Evolutionary conservation across 2,797 vertebrate genomes (phyloP), one percentile per base, ranked within the genome.

Genomic region (Odontamblyopus rebecca): DNA sequence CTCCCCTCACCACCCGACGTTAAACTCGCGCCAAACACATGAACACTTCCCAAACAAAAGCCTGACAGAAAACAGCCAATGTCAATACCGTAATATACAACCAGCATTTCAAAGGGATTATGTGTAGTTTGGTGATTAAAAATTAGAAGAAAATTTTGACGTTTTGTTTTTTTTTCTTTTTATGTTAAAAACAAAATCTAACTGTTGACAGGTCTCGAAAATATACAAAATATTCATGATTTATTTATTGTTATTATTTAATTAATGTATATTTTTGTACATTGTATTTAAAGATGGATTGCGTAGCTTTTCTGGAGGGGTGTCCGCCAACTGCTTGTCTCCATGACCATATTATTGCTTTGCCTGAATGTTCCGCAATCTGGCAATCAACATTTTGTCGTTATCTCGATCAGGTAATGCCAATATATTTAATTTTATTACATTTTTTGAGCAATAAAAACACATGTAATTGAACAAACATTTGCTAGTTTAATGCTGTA

Each of bases 1-100:
- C 53, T 80, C 72, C 80, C 71, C 70, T 69, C 72, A 82, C 68
- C 89, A 71, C 74, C 68, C 85, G 76, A 80, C 77, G 74, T 81
- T 81, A 73, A 84, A 51, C 75, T 59, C 73, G 83, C 23, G 23
- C 23, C 23, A 23, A 23, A 60, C 76, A 61, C 63, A 89, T 86
- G 75, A 82, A 69, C 11, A 50, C 57, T 75, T 67, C 76, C 44
- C 82, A 63, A 82, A 75, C 57, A 57, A 41, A 32, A 60, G 68
- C 54, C 70, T 68, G 57, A 73, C 73, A 71, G 77, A 82, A 88
- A 88, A 79, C 71, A 68, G 69, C 74, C 83, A 80, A 61, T 35
- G 56, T 70, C 66, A 77, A 76, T 71, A 29, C 76, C 83, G 80
- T 84, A 78, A 61, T 67, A 54, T n/a, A 54, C 27, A 54, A 66